Conservation (phyloP, 1,140 invertebrate genomes). For the Hetaerina americana region DNA sequence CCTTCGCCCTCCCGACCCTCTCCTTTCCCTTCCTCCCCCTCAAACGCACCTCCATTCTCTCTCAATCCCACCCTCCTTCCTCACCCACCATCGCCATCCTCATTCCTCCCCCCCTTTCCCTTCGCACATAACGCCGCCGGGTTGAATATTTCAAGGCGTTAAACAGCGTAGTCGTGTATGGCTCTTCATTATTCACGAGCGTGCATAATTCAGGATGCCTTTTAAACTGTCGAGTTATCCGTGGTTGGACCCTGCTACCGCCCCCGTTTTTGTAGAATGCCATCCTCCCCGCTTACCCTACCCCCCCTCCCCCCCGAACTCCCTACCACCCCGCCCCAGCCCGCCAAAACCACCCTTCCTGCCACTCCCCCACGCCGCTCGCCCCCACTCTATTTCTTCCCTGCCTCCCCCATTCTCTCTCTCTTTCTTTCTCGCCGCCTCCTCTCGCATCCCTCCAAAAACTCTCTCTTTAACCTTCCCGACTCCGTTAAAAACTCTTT, state of each 20-base stretch:
- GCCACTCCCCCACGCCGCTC: no score
- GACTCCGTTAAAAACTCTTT: no score
- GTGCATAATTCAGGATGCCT: background rate
- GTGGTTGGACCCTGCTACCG: background rate
- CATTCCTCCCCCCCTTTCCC: background rate
- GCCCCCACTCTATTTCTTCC: no score
- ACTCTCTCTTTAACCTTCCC: no score
- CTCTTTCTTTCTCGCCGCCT: background rate
- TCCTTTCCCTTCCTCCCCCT: background rate
- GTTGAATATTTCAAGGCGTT: constrained; percentile 6
- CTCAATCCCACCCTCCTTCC: background rate
- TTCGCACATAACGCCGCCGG: background rate
- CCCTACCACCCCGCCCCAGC: no score
- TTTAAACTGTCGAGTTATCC: constrained; percentile 6
- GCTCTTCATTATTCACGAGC: background rate
- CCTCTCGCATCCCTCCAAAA: no score
- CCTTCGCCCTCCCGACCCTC: no score
- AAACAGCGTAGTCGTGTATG: constrained; percentile 4
- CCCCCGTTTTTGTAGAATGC: background rate
- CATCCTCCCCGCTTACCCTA: background rate
- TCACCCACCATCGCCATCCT: background rate
- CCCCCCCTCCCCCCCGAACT: background rate
- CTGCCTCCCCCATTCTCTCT: background rate
- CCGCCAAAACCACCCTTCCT: no score
- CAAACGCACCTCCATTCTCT: background rate